Evolutionary conservation across 2,797 vertebrate genomes (phyloP).

Genomic region (Spinus pinus): DNA sequence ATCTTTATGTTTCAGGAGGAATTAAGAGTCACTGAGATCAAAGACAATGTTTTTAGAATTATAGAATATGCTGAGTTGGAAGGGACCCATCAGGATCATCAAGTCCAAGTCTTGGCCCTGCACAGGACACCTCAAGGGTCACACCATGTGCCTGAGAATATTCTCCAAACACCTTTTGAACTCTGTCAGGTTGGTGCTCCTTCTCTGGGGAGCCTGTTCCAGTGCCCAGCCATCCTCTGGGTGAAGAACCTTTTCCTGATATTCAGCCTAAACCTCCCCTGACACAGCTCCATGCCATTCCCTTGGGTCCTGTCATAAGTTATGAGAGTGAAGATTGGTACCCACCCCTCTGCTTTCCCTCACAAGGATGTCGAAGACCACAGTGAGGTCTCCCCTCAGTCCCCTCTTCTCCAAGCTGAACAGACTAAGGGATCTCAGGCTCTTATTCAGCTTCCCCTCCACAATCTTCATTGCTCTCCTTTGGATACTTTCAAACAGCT

Average conservation of each 20-base stretch:
- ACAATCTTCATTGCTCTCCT: fast-evolving
- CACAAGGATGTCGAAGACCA: background rate
- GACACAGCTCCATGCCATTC: background rate
- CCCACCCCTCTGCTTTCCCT: fast-evolving
- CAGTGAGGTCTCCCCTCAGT: background rate
- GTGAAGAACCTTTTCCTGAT: background rate
- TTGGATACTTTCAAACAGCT: background rate
- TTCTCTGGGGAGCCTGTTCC: background rate
- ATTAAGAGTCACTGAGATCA: background rate
- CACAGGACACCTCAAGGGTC: background rate
- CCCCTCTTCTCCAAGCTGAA: too few relatives aligned
- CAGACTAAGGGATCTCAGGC: background rate
- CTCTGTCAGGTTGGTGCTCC: background rate
- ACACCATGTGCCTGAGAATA: background rate
- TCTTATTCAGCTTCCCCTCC: background rate
- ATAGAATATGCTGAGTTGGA: background rate
- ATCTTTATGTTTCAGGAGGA: background rate
- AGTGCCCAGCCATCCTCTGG: fast-evolving
- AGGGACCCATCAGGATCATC: background rate
- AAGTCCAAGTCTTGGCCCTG: background rate
- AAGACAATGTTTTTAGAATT: background rate
- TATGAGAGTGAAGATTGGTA: background rate
- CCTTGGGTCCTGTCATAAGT: background rate
- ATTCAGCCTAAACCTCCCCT: background rate
- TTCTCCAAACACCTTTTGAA: background rate